A percentile compares a stretch with the other conserved stretches of the same genome.
phyloP scores from a whole-genome alignment of 2,888 invertebrate species.

The Ectobius pallidus region DNA sequence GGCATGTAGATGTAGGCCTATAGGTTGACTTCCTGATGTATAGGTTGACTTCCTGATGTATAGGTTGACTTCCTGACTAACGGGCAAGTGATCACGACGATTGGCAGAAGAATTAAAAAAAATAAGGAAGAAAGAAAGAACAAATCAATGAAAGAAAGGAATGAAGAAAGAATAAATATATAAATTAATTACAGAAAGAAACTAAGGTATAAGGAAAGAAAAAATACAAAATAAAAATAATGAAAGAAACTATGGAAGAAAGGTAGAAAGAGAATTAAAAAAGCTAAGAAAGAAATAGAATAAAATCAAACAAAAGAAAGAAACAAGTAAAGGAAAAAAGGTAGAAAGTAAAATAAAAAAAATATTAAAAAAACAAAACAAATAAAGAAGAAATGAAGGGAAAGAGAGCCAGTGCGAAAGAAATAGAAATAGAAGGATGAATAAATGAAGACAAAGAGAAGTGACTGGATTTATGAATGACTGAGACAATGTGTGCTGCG shows the following conservation, averaged over 20 bases:
- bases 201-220: neutral
- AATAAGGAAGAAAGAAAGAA: neutral
- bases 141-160: neutral
- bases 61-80: neutral
- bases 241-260: neutral
- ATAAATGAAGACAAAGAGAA: neutral
- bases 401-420: neutral
- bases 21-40: too few relatives aligned
- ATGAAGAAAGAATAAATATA: neutral
- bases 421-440: neutral
- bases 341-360: neutral
- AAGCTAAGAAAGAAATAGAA: neutral
- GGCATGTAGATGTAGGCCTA: too few relatives aligned
- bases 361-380: neutral
- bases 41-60: too few relatives aligned
- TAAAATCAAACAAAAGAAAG: neutral
- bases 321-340: neutral
- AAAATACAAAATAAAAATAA: neutral
- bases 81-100: neutral
- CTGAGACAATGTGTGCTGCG: too few relatives aligned
- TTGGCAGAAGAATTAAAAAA: neutral
- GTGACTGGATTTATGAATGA: neutral
- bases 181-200: neutral
- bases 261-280: neutral
- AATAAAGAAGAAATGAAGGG: neutral